Evolutionary conservation across 2,797 vertebrate genomes (phyloP).

Genomic region (Varecia variegata): DNA sequence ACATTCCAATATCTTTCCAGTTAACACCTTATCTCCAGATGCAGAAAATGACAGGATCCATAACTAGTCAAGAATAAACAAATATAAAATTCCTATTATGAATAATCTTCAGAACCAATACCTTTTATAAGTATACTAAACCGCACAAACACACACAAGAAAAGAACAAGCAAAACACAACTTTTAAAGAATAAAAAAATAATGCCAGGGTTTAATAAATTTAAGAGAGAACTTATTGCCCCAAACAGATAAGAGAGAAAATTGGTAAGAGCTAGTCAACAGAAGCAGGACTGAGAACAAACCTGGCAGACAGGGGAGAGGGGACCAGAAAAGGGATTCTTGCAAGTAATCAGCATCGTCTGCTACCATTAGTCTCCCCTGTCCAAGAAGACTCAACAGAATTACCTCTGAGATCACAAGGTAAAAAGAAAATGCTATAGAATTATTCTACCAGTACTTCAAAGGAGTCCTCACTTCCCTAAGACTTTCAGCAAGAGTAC

Average conservation of each 20-base stretch:
- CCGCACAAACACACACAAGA: background rate
- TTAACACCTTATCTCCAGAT: background rate
- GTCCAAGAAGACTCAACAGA: background rate
- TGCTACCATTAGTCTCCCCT: background rate
- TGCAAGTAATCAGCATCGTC: background rate
- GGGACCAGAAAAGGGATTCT: rapidly evolving
- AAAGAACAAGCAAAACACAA: background rate
- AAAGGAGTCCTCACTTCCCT: constrained; percentile 46
- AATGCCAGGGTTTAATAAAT: background rate
- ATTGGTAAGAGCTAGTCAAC: background rate
- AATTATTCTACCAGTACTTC: constrained; percentile 57
- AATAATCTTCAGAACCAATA: background rate
- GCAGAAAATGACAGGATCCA: background rate
- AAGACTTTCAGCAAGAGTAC: constrained; percentile 9
- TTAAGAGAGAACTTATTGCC: background rate
- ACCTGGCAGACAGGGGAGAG: background rate
- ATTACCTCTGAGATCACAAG: background rate
- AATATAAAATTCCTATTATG: background rate
- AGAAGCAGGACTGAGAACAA: background rate
- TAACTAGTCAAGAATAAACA: background rate
- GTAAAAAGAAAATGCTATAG: constrained; percentile 39
- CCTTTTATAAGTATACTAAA: background rate
- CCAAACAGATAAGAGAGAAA: background rate
- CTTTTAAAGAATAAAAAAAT: background rate
- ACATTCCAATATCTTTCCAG: constrained; percentile 25